Percentiles rank a stretch among this genome's conserved stretches.
phyloP scores from a whole-genome alignment of 1,140 invertebrate species.

The Achroia grisella region DNA sequence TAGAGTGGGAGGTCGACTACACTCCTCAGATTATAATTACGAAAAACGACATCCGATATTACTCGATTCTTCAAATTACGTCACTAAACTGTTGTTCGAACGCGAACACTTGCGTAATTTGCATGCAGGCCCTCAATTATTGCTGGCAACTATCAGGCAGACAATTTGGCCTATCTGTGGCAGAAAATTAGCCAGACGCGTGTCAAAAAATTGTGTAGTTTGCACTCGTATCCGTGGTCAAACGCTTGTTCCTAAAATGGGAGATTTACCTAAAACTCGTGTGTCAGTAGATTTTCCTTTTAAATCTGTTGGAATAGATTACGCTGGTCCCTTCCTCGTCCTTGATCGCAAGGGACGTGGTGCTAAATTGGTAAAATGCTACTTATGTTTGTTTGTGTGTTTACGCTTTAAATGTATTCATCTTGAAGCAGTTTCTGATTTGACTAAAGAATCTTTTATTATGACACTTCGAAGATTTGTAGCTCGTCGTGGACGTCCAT shows the following conservation, averaged over 20 bases:
- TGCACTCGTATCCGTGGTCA: background rate
- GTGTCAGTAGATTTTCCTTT: background rate
- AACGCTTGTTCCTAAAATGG: background rate
- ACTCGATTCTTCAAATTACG: slow-evolving; percentile 27
- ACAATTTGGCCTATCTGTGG: slow-evolving; percentile 29
- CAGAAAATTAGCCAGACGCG: slow-evolving; percentile 13
- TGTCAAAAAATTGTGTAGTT: slow-evolving; percentile 1
- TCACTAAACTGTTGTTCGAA: slow-evolving; percentile 35
- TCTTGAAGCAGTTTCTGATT: background rate
- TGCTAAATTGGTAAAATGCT: background rate
- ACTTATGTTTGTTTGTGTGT: background rate
- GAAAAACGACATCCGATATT: slow-evolving; percentile 53
- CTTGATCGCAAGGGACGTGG: background rate
- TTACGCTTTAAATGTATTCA: background rate
- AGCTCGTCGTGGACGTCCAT: background rate
- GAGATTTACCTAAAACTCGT: background rate
- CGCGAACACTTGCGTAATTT: slow-evolving; percentile 25
- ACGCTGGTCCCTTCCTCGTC: background rate
- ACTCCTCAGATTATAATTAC: slow-evolving; percentile 22
- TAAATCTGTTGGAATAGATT: background rate
- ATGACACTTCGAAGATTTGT: background rate
- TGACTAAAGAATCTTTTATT: background rate
- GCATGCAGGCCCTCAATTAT: slow-evolving; percentile 37
- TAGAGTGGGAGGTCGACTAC: slow-evolving; percentile 43
- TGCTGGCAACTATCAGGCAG: slow-evolving; percentile 19